A percentile compares a stretch with the other conserved stretches of the same genome.
Evolutionary conservation across 2,113 vertebrate species (phyloP).

Genomic region (Callipepla californica): DNA sequence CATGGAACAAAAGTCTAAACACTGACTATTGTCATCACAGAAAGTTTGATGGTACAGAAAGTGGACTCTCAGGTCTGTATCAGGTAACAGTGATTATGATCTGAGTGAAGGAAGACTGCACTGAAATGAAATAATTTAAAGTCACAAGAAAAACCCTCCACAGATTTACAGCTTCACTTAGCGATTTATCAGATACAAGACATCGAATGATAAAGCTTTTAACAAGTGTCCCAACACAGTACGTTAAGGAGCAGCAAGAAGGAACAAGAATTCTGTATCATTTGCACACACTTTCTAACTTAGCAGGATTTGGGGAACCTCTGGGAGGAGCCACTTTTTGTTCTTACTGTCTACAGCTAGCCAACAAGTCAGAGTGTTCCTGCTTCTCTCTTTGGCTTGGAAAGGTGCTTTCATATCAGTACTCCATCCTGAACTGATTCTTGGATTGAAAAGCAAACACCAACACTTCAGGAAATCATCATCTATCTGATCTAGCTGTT

Average conservation of each 20-base stretch:
- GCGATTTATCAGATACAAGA: background rate
- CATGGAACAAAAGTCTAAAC: background rate
- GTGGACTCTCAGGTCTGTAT: background rate
- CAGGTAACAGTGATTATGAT: background rate
- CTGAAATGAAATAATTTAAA: background rate
- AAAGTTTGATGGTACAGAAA: background rate
- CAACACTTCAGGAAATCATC: background rate
- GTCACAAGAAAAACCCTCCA: background rate
- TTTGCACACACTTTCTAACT: background rate
- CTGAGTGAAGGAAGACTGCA: background rate
- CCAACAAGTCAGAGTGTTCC: background rate
- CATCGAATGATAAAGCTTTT: background rate
- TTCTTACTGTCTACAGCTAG: background rate
- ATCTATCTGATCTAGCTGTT: background rate
- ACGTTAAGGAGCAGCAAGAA: background rate
- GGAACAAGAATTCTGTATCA: background rate
- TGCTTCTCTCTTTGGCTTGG: background rate
- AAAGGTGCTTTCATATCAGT: background rate
- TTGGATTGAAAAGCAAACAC: background rate
- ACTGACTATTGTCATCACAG: background rate
- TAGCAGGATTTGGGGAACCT: background rate
- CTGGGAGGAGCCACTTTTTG: background rate
- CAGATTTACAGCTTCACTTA: background rate
- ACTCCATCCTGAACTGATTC: background rate
- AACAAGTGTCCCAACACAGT: background rate